Conservation (phyloP, 2,113 vertebrate species). For the Vulpes ferrilata region DNA sequence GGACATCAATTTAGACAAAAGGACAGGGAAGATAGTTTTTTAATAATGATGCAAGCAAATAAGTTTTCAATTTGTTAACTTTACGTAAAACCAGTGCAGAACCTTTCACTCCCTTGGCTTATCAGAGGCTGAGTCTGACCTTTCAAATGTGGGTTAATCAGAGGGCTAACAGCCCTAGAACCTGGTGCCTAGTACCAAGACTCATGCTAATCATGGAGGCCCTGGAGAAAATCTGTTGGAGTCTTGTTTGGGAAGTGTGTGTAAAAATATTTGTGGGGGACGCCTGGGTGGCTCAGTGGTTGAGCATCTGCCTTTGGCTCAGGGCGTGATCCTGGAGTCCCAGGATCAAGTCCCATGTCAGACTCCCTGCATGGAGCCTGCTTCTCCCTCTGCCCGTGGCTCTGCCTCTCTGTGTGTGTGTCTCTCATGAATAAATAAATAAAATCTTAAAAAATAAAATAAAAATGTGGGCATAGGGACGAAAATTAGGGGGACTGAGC, state of each 20-base stretch:
- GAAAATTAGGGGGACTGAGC: no score
- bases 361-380: no score
- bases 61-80: background rate
- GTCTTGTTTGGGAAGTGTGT: background rate
- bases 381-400: no score
- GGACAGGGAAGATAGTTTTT: background rate
- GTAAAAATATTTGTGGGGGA: background rate
- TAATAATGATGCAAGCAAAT: background rate
- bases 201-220: background rate
- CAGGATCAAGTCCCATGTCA: no score
- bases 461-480: background rate
- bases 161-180: background rate
- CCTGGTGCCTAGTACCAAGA: background rate
- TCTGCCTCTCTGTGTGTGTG: no score
- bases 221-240: background rate
- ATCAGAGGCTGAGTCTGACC: background rate
- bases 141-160: background rate
- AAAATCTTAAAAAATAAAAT: no score
- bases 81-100: background rate
- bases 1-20: background rate
- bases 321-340: no score
- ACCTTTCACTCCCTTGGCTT: background rate
- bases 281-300: no score
- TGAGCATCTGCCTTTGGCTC: no score
- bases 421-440: no score